These are phyloP conservation scores for Callospermophilus lateralis DNA, from an alignment of 2,113 vertebrate genomes.

Conservation along the genomic window DNA sequence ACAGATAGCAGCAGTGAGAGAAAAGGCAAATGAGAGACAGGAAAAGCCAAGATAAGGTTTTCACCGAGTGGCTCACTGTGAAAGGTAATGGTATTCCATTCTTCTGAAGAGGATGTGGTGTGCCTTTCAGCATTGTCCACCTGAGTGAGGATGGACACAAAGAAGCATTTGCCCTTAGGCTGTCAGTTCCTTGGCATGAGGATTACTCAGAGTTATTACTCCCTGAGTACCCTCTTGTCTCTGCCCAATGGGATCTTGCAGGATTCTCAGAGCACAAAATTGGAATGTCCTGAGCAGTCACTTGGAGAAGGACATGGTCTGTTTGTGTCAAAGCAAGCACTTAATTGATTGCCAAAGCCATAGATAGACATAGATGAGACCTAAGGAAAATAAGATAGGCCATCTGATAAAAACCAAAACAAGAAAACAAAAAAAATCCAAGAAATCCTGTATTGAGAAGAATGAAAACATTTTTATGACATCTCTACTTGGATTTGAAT, in stretches of 20 bases:
- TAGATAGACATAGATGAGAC: neutral
- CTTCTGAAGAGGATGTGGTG: neutral
- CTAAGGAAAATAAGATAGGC: neutral
- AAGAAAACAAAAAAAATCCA: neutral
- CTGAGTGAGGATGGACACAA: neutral
- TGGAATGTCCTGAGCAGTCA: neutral
- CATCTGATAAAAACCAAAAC: neutral
- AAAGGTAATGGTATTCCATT: neutral
- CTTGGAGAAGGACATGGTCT: neutral
- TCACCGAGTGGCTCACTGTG: neutral
- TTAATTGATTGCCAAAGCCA: neutral
- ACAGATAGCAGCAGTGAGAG: neutral
- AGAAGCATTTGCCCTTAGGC: neutral
- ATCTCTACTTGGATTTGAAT: neutral
- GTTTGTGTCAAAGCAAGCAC: neutral
- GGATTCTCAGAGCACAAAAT: neutral
- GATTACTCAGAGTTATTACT: neutral
- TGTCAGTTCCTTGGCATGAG: neutral
- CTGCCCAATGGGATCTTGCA: neutral
- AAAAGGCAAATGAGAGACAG: neutral
- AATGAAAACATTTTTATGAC: neutral
- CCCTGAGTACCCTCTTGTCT: fast-evolving
- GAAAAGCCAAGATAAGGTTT: neutral
- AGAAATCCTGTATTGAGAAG: neutral
- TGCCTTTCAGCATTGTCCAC: neutral